Conservation (phyloP, 2,888 invertebrate genomes). For the Oscheius sp. region DNA sequence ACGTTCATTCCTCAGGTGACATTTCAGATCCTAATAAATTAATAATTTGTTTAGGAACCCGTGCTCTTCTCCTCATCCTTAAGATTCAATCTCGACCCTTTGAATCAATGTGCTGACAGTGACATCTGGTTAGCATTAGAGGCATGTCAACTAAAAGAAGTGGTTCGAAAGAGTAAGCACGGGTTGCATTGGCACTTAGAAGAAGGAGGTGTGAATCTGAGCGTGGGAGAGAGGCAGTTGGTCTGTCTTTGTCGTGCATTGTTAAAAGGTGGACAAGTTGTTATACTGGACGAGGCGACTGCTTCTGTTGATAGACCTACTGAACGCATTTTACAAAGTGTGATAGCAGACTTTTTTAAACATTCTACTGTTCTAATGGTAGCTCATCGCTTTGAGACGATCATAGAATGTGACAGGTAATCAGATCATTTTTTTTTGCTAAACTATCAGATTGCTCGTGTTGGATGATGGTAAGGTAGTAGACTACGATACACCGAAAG, state of each 20-base stretch:
- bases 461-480: constrained; percentile 70
- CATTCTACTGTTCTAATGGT: constrained; percentile 75
- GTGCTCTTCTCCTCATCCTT: constrained; percentile 77
- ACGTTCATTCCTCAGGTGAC: constrained; percentile 79
- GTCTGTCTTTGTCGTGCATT: constrained; percentile 73
- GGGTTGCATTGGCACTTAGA: constrained; percentile 84
- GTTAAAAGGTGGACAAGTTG: constrained; percentile 70
- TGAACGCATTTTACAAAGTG: constrained; percentile 73
- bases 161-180: constrained; percentile 80
- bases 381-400: constrained; percentile 89
- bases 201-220: constrained; percentile 86
- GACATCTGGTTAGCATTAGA: constrained; percentile 88
- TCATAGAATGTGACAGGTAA: constrained; percentile 82
- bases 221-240: constrained; percentile 73
- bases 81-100: constrained; percentile 91
- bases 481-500: constrained; percentile 71
- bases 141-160: constrained; percentile 86
- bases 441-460: constrained; percentile 70
- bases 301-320: constrained; percentile 72
- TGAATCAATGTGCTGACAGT: constrained; percentile 81
- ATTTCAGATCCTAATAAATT: too few relatives aligned
- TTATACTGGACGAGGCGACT: constrained; percentile 76
- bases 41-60: constrained; percentile 73
- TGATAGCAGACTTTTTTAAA: constrained; percentile 78
- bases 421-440: neutral